Evolutionary conservation across 2,888 invertebrate genomes (phyloP).

Genomic region (Leucophora obtusa): DNA sequence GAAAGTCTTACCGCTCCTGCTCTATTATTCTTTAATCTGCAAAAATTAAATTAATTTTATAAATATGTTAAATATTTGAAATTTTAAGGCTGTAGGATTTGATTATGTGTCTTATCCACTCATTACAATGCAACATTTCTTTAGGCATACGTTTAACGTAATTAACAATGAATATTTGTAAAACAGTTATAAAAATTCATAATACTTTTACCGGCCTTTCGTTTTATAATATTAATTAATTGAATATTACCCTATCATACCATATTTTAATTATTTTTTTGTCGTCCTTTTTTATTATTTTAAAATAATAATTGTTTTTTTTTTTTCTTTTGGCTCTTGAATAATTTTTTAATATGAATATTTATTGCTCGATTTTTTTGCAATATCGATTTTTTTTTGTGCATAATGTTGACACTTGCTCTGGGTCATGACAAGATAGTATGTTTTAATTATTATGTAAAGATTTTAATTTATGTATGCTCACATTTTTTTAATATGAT

Average conservation of each 20-base stretch:
- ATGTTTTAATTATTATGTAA: slow-evolving; percentile 4
- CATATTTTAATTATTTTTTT: background rate
- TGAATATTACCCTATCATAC: slow-evolving; percentile 26
- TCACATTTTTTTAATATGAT: slow-evolving; percentile 1
- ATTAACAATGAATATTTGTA: no score
- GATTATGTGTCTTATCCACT: no score
- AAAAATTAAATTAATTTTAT: no score
- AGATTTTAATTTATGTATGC: slow-evolving; percentile 13
- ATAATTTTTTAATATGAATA: background rate
- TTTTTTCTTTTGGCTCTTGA: slow-evolving; percentile 9
- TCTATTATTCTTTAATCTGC: no score
- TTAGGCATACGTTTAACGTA: no score
- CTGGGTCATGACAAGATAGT: slow-evolving; percentile 30
- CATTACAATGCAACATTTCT: no score
- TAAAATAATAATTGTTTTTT: slow-evolving; percentile 68
- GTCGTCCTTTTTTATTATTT: slow-evolving; percentile 54
- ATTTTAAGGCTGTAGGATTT: no score
- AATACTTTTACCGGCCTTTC: no score
- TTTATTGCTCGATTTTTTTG: background rate
- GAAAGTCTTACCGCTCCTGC: no score
- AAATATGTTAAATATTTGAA: no score
- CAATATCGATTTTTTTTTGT: slow-evolving; percentile 8
- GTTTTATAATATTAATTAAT: slow-evolving; percentile 31
- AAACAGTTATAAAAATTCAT: no score
- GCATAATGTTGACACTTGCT: slow-evolving; percentile 23